phyloP scores from a whole-genome alignment of 2,888 invertebrate genomes.

The Chloroclysta siterata region DNA sequence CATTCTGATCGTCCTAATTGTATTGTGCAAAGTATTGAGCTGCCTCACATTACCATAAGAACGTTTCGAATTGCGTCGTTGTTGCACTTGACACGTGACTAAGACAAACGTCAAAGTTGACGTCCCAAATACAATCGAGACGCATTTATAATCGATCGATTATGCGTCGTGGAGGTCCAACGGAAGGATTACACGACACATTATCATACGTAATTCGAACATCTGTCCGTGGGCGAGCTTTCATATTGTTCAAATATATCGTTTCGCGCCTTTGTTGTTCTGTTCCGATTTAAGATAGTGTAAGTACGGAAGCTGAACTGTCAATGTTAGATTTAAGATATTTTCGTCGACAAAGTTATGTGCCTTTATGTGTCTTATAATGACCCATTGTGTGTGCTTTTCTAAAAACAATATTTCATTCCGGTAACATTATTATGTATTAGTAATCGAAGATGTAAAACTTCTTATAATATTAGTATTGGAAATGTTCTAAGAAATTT shows the following conservation, averaged over 20 bases:
- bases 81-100: conserved; percentile 41
- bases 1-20: background rate
- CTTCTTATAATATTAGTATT: background rate
- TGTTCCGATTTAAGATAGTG: conserved; percentile 33
- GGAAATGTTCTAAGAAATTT: background rate
- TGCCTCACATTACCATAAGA: background rate
- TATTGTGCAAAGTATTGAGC: background rate
- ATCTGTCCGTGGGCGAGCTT: conserved; percentile 75
- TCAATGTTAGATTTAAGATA: conserved; percentile 32
- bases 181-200: conserved; percentile 79
- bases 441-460: too few species aligned
- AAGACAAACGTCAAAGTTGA: conserved; percentile 53
- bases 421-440: background rate
- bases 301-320: conserved; percentile 32
- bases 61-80: conserved; percentile 2
- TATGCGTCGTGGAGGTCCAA: conserved; percentile 74
- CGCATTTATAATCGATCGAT: conserved; percentile 74
- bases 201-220: conserved; percentile 82
- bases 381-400: background rate
- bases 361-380: conserved; percentile 9
- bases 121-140: conserved; percentile 44
- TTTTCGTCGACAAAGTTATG: conserved; percentile 30
- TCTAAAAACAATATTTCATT: background rate
- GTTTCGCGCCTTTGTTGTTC: conserved; percentile 35
- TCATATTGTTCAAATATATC: conserved; percentile 64